Evolutionary conservation across 2,113 vertebrate genomes (phyloP), one percentile per base, ranked within the genome.

Genomic region (Tursiops truncatus): DNA sequence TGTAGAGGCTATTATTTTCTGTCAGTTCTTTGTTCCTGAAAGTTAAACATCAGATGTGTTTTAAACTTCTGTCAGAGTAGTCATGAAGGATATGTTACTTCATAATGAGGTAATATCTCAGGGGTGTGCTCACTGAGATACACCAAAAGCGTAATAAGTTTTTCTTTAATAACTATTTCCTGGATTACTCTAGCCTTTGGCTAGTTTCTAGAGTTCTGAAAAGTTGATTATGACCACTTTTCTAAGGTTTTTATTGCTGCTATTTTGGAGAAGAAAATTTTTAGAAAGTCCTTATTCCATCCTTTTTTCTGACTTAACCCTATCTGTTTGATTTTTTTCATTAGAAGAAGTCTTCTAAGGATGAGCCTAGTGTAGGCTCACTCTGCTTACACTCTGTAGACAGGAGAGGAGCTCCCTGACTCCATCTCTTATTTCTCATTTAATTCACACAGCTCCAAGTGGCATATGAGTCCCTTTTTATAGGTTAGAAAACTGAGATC

Each of bases 61-160:
- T 98, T 97, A 96, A 97, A 96, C 97, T 98, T 98, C 98, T 96
- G 95, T 98, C 96, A 98, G 98, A 98, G 95, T 90, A 98, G 97
- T 97, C 86, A 97, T 96, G 96, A 14, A 84, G 93, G 98, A 97
- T 98, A 98, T 97, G 96, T 98, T 97, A 97, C 86, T 97, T 98
- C 96, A 97, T 96, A 98, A 98, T 98, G 97, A 98, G 98, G 97
- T n/a, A 68, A 97, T 97, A 98, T 97, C 98, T 98, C 97, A 97
- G 97, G 98, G 98, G 94, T 3, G 83, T 41, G 65, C 44, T 63
- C 23, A 73, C 21, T 28, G 63, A 83, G 53, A 53, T 21, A 41
- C 14, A 85, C 15, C 1, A 4, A n/a, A 33, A 91, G 41, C 25
- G 33, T 68, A 41, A 23, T 1, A 20, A 38, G 44, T 21, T 73